phyloP scores from a whole-genome alignment of 1,140 invertebrate species.

The Zaprionus camerounensis region DNA sequence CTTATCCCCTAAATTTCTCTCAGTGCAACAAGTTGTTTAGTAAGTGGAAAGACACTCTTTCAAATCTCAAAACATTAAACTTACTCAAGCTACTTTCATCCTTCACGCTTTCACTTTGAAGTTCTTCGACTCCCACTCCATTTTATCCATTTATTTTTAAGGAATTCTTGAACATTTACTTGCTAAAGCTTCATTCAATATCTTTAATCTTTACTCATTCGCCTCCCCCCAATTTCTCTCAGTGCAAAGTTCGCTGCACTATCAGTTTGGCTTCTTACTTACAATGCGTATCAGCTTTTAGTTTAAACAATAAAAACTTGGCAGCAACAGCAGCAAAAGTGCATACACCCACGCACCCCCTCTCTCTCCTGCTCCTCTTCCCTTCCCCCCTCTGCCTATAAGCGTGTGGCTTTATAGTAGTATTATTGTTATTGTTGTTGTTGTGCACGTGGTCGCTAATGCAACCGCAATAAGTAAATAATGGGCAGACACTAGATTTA shows the following conservation, averaged over 20 bases:
- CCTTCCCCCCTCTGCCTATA: not conserved
- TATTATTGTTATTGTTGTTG: slow-evolving; percentile 26
- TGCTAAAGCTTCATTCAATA: not conserved
- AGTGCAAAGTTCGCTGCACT: slow-evolving; percentile 16
- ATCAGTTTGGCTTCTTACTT: slow-evolving; percentile 41
- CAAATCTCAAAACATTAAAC: no score
- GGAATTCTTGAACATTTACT: no score
- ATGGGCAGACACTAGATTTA: slow-evolving; percentile 45
- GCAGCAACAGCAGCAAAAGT: slow-evolving; percentile 23
- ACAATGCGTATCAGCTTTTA: slow-evolving; percentile 50
- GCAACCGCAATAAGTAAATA: slow-evolving; percentile 46
- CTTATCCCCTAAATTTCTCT: no score
- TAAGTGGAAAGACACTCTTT: no score
- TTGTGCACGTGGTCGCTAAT: slow-evolving; percentile 49
- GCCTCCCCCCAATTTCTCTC: not conserved
- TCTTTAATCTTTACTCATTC: not conserved
- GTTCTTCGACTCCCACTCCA: no score
- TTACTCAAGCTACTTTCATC: no score
- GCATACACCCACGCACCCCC: slow-evolving; percentile 9
- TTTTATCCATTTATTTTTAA: no score
- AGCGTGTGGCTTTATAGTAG: slow-evolving; percentile 11
- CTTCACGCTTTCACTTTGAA: no score
- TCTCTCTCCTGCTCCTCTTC: not conserved
- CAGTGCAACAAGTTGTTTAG: no score
- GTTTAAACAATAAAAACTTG: slow-evolving; percentile 75